Evolutionary conservation across 2,888 invertebrate species (phyloP).

Genomic region (Noctua janthe): DNA sequence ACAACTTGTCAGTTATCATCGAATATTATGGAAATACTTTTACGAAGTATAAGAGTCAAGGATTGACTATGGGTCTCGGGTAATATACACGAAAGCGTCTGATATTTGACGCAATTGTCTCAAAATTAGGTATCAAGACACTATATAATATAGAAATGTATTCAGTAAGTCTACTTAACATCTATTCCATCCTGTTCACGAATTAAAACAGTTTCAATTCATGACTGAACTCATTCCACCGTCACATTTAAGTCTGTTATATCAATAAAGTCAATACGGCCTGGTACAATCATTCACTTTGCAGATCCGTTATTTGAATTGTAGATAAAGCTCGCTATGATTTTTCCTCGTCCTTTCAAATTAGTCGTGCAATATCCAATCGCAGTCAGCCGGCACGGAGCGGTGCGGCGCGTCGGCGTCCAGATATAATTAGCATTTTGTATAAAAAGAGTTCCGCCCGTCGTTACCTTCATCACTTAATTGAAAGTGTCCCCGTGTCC

Average conservation of each 20-base stretch:
- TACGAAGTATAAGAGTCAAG: not conserved
- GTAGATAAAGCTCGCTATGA: conserved; percentile 44
- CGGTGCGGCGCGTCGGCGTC: not conserved
- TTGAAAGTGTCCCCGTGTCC: conserved; percentile 29
- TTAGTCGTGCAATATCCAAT: conserved; percentile 69
- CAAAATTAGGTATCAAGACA: not conserved
- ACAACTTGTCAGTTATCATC: not conserved
- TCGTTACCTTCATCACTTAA: conserved; percentile 59
- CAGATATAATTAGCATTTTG: conserved; percentile 70
- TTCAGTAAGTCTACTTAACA: not conserved
- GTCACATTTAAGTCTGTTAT: not conserved
- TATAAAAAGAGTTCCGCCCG: conserved; percentile 62
- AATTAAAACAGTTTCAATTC: not conserved
- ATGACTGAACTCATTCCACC: not conserved
- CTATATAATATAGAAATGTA: not conserved
- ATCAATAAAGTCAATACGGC: conserved; percentile 32
- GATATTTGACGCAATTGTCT: not conserved
- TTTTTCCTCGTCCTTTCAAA: conserved; percentile 53
- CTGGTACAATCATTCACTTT: conserved; percentile 41
- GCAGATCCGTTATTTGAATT: conserved; percentile 47
- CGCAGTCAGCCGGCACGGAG: conserved; percentile 46
- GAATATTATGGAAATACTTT: not conserved
- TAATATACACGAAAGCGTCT: not conserved
- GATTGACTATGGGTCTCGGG: not conserved
- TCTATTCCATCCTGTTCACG: not conserved